phyloP scores from a whole-genome alignment of 2,113 vertebrate species.

The Siniperca chuatsi region DNA sequence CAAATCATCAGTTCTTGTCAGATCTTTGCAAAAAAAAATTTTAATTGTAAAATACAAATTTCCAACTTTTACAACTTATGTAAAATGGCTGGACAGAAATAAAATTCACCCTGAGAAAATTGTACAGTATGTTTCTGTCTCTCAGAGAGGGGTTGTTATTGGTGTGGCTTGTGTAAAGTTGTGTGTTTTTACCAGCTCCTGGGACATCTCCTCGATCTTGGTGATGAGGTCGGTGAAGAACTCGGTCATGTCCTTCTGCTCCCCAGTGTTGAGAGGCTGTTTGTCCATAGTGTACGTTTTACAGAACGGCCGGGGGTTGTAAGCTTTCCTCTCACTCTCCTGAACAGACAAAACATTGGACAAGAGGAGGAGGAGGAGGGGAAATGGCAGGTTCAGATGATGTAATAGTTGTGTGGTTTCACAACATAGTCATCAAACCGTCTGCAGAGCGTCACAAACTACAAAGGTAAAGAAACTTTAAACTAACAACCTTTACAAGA shows the following conservation, averaged over 20 bases:
- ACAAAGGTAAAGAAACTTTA: neutral
- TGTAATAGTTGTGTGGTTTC: too few species aligned
- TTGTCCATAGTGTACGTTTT: constrained; percentile 99
- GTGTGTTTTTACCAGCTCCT: constrained; percentile 88
- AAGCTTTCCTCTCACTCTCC: constrained; percentile 99
- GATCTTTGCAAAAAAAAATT: too few species aligned
- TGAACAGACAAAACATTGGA: constrained; percentile 55
- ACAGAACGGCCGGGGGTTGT: constrained; percentile 98
- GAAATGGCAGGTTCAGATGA: neutral
- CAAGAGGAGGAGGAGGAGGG: too few species aligned
- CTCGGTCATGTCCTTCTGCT: constrained; percentile 99
- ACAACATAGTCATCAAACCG: neutral
- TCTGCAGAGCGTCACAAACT: neutral
- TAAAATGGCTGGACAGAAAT: too few species aligned
- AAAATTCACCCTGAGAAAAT: too few species aligned
- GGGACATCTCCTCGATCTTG: constrained; percentile 99
- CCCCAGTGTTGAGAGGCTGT: constrained; percentile 97
- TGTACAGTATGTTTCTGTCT: too few species aligned
- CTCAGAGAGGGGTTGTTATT: too few species aligned
- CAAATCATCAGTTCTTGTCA: too few species aligned
- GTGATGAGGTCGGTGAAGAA: constrained; percentile 99
- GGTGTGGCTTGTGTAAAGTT: neutral
- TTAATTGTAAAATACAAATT: too few species aligned
- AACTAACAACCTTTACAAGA: neutral
- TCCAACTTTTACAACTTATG: too few species aligned